Percentiles rank a stretch among this genome's conserved stretches.
These are phyloP conservation scores for Allolobophora icterica DNA, from an alignment of 2,888 invertebrate species.

Conservation along the genomic window DNA sequence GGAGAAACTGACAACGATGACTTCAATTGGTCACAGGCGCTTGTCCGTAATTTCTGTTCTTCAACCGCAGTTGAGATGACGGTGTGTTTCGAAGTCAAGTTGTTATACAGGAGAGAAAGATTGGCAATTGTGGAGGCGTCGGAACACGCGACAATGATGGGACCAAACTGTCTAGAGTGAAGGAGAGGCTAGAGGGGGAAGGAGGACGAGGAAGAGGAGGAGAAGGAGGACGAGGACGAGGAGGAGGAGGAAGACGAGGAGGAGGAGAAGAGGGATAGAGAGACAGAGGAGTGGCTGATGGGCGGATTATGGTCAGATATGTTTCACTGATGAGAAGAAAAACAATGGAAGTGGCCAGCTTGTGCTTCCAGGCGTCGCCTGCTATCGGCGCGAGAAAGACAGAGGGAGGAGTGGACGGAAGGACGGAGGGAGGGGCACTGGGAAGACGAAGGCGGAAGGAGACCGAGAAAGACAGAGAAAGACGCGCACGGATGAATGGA, in stretches of 20 bases:
- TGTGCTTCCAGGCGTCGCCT: not conserved
- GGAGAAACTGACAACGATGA: too few relatives aligned
- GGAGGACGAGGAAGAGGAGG: too few relatives aligned
- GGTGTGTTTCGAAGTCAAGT: not conserved
- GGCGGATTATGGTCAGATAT: conserved; percentile 2
- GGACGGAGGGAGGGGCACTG: not conserved
- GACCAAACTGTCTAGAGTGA: not conserved
- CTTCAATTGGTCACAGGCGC: not conserved
- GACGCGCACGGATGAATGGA: too few relatives aligned
- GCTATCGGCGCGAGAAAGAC: not conserved
- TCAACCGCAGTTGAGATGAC: not conserved
- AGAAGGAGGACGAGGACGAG: too few relatives aligned
- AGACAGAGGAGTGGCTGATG: not conserved
- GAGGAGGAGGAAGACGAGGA: too few relatives aligned
- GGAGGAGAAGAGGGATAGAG: too few relatives aligned
- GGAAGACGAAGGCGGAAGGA: not conserved
- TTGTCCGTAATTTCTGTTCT: not conserved
- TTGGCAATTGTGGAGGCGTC: too few relatives aligned
- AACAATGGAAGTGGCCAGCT: conserved; percentile 2
- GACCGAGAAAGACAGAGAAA: not conserved
- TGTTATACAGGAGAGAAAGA: not conserved
- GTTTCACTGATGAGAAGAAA: not conserved
- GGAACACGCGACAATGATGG: not conserved
- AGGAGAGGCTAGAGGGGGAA: too few relatives aligned
- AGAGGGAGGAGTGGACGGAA: not conserved